Evolutionary conservation across 92 coral and sea anemone genomes (phyloP), one percentile per base, ranked within the genome.

Genomic region (Phenganax subtilis): DNA sequence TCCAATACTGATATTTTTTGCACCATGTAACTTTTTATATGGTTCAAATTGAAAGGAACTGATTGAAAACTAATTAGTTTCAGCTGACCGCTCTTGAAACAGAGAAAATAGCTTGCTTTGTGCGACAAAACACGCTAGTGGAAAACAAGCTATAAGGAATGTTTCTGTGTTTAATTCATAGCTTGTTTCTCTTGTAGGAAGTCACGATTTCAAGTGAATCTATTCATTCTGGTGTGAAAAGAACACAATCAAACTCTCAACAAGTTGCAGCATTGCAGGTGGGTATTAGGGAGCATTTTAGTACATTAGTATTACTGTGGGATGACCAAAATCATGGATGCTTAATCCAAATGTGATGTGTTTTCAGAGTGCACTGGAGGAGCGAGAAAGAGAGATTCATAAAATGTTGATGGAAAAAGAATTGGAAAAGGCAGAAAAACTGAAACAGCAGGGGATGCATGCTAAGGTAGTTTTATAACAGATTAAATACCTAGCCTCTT

Each of bases 391-490:
- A 62, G 96, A 96, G 84, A 96, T 96, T 69, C 93, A 90, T 28
- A 85, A 92, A 52, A 72, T 96, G 37, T 89, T 96, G 72, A 92
- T 89, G 84, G 99, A 96, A 57, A 96, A 94, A 86, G 98, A 92
- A 71, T 90, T 94, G 76, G 98, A 96, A 78, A 90, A 89, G 81
- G 90, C 92, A 57, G 99, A 96, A 67, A 93, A 79, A 64, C 83
- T 79, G 0, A 63, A 65, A 79, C 61, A 16, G 1, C 51, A 62
- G 28, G 83, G 63, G 31, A 14, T 47, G 65, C 53, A 10, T 8
- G 14, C 31, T 6, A 59, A 77, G 76, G 57, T 47, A 12, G 12
- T 47, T 51, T 28, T 68, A 7, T 6, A 67, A 27, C 28, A 37
- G 10, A 44, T 70, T 68, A 6, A 17, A 68, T 51, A 68, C 14